Percentiles rank a stretch among this genome's conserved stretches.
Evolutionary conservation across 2,888 invertebrate genomes (phyloP).

Genomic region (Aspidiotus destructor): DNA sequence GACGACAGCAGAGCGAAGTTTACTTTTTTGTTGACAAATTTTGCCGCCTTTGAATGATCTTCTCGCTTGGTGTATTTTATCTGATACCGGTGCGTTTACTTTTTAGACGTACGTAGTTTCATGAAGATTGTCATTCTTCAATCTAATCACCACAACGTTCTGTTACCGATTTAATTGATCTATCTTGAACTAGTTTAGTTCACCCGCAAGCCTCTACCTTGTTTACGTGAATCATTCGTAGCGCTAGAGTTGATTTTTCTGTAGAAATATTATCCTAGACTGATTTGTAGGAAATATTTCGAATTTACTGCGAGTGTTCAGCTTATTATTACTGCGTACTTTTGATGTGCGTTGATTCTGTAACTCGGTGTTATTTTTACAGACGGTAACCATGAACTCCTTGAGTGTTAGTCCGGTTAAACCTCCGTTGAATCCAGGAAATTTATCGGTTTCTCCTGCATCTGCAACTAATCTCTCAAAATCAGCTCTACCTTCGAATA

Average conservation of each 20-base stretch:
- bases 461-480: conserved; percentile 18
- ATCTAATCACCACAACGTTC: no score
- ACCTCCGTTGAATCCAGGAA: conserved; percentile 33
- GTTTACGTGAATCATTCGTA: no score
- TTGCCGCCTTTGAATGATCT: conserved; percentile 1
- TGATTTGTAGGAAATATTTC: no score
- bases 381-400: conserved; percentile 36
- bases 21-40: background rate
- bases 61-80: background rate
- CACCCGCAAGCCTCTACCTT: no score
- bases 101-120: no score
- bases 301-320: background rate
- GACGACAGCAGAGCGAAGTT: background rate
- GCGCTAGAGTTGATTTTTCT: no score
- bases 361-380: background rate
- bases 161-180: no score
- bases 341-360: background rate
- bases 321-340: background rate
- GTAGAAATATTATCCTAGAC: no score
- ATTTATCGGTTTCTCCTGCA: conserved; percentile 14
- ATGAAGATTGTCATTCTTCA: no score
- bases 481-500: conserved; percentile 12
- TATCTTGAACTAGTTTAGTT: no score
- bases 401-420: conserved; percentile 39
- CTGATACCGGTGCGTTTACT: background rate